Evolutionary conservation across 2,888 invertebrate species (phyloP).

Genomic region (Nowickia ferox): DNA sequence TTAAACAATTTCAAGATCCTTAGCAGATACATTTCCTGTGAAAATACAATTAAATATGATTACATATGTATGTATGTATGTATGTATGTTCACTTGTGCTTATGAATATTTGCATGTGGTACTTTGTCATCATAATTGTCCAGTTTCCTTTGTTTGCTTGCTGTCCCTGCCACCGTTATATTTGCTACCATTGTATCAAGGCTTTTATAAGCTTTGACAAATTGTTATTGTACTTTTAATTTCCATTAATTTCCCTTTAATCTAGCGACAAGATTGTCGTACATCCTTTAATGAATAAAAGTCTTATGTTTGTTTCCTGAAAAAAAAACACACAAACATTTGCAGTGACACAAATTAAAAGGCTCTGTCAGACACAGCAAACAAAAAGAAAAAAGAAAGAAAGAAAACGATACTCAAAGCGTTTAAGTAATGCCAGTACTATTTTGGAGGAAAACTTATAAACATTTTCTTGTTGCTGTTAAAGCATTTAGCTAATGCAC

Average conservation of each 20-base stretch:
- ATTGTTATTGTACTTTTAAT: conserved; percentile 67
- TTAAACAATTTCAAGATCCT: conserved; percentile 20
- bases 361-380: conserved; percentile 17
- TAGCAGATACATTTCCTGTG: neutral
- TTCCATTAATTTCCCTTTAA: conserved; percentile 65
- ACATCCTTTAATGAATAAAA: conserved; percentile 57
- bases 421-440: conserved; percentile 1
- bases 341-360: conserved; percentile 35
- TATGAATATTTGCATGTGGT: neutral
- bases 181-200: conserved; percentile 30
- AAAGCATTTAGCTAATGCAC: conserved; percentile 9
- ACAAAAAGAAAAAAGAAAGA: conserved; percentile 2
- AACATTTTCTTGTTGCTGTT: conserved; percentile 39
- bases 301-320: conserved; percentile 62
- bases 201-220: conserved; percentile 45
- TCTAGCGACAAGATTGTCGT: conserved; percentile 51
- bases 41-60: conserved; percentile 10
- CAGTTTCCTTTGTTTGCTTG: conserved; percentile 28
- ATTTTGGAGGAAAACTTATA: conserved; percentile 39
- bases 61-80: neutral
- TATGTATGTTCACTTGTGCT: too few relatives aligned
- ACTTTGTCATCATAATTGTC: conserved; percentile 28
- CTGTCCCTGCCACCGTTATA: neutral
- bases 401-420: conserved; percentile 35
- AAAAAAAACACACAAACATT: conserved; percentile 12